Conservation (phyloP, 2,113 vertebrate genomes). For the Epinephelus lanceolatus region DNA sequence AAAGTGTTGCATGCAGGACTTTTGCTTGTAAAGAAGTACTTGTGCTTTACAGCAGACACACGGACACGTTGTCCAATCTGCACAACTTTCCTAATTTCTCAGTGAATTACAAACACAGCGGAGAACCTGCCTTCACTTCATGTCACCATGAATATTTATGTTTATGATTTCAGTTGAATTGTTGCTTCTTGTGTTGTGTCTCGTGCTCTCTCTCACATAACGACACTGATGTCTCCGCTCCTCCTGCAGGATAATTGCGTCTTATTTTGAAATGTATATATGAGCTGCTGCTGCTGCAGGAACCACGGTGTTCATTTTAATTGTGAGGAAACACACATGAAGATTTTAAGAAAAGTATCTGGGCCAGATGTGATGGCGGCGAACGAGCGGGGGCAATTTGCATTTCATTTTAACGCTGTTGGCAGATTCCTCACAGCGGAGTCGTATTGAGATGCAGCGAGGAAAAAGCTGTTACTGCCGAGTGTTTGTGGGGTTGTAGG, state of each 20-base stretch:
- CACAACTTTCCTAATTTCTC: slow-evolving; percentile 37
- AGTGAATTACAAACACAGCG: background rate
- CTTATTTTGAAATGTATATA: slow-evolving; percentile 77
- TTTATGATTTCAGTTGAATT: slow-evolving; percentile 6
- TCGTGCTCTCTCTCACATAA: slow-evolving; percentile 30
- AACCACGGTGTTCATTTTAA: slow-evolving; percentile 66
- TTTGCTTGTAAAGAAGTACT: too few relatives aligned
- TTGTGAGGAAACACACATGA: slow-evolving; percentile 73
- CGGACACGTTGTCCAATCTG: slow-evolving; percentile 16
- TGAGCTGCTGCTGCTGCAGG: slow-evolving; percentile 19
- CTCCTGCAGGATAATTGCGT: slow-evolving; percentile 68
- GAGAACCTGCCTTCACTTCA: slow-evolving; percentile 10
- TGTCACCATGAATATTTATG: slow-evolving; percentile 71
- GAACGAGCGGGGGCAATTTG: slow-evolving; percentile 55
- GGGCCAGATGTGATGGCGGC: slow-evolving; percentile 78
- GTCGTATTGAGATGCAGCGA: slow-evolving; percentile 23
- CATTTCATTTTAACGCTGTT: slow-evolving; percentile 72
- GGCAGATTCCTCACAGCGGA: slow-evolving; percentile 53
- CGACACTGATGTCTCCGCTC: slow-evolving; percentile 62
- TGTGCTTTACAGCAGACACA: too few relatives aligned
- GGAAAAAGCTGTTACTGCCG: background rate
- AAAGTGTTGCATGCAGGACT: too few relatives aligned
- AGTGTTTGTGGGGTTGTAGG: slow-evolving; percentile 31
- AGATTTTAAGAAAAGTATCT: slow-evolving; percentile 49
- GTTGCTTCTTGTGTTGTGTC: slow-evolving; percentile 26